phyloP scores from a whole-genome alignment of 2,113 vertebrate species.

The Colossoma macropomum region DNA sequence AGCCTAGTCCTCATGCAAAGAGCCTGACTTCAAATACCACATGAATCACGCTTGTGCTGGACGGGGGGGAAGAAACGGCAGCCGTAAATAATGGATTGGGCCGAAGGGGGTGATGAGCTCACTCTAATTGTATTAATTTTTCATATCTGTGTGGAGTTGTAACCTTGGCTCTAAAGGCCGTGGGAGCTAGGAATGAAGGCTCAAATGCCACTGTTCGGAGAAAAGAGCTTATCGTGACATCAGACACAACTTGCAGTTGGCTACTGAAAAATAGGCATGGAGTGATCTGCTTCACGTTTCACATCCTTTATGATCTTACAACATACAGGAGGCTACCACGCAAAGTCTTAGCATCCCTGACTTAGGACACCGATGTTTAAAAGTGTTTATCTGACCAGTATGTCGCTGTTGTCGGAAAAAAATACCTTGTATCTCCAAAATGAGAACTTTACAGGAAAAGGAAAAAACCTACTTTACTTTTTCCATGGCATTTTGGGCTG shows the following conservation, averaged over 20 bases:
- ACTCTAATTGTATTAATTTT: slow-evolving; percentile 62
- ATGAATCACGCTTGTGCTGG: slow-evolving; percentile 54
- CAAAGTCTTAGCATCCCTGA: no score
- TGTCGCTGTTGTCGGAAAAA: no score
- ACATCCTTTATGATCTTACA: neutral
- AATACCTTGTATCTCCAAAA: no score
- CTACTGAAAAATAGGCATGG: neutral
- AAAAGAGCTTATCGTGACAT: neutral
- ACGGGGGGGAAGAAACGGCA: slow-evolving; percentile 22
- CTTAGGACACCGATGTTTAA: no score
- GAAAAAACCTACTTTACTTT: no score
- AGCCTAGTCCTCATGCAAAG: slow-evolving; percentile 8
- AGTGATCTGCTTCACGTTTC: neutral
- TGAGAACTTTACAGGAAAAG: no score
- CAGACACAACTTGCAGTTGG: neutral
- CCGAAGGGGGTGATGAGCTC: slow-evolving; percentile 53
- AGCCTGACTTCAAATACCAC: slow-evolving; percentile 38
- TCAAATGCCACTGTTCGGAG: neutral
- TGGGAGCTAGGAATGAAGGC: neutral
- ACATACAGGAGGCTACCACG: no score
- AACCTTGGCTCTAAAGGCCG: slow-evolving; percentile 18
- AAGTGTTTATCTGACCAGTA: no score
- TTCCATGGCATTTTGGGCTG: no score
- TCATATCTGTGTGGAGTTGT: slow-evolving; percentile 5
- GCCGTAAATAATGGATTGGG: slow-evolving; percentile 56